phyloP scores from a whole-genome alignment of 2,797 vertebrate species.

The Lagorchestes hirsutus region DNA sequence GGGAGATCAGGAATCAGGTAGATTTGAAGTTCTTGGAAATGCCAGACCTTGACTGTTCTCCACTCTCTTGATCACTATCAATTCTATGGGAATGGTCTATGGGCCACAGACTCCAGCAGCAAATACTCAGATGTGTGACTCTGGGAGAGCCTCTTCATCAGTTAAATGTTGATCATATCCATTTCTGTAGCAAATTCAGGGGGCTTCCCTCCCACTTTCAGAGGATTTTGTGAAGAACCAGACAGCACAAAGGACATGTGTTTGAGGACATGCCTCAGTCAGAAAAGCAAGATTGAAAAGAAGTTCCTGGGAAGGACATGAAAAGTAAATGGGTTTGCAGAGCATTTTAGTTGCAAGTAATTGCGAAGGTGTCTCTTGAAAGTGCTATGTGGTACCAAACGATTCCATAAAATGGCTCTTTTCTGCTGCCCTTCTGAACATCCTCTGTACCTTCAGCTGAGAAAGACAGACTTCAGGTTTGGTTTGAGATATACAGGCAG shows the following conservation, averaged over 20 bases:
- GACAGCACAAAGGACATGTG: constrained; percentile 38
- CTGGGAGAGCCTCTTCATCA: not conserved
- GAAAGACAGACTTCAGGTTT: constrained; percentile 1
- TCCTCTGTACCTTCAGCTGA: constrained; percentile 1
- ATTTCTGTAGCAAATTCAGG: not conserved
- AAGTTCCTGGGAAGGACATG: constrained; percentile 11
- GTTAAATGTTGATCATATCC: not conserved
- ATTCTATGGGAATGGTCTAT: not conserved
- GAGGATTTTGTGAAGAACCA: constrained; percentile 35
- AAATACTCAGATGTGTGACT: not conserved
- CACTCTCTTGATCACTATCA: not conserved
- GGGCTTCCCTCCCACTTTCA: constrained; percentile 45
- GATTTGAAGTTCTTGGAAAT: not conserved
- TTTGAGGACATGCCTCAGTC: constrained; percentile 30
- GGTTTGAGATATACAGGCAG: constrained; percentile 9
- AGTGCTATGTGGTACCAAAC: constrained; percentile 33
- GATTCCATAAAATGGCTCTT: constrained; percentile 44
- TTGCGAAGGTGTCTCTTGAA: constrained; percentile 47
- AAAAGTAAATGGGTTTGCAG: constrained; percentile 23
- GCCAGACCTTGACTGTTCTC: not conserved
- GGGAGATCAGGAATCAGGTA: not conserved
- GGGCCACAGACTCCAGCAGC: not conserved
- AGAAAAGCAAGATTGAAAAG: constrained; percentile 32
- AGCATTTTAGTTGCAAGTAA: constrained; percentile 2
- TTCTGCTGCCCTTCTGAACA: constrained; percentile 34